Conservation (phyloP, 2,113 vertebrate species). For the Hippocampus mohnikei region DNA sequence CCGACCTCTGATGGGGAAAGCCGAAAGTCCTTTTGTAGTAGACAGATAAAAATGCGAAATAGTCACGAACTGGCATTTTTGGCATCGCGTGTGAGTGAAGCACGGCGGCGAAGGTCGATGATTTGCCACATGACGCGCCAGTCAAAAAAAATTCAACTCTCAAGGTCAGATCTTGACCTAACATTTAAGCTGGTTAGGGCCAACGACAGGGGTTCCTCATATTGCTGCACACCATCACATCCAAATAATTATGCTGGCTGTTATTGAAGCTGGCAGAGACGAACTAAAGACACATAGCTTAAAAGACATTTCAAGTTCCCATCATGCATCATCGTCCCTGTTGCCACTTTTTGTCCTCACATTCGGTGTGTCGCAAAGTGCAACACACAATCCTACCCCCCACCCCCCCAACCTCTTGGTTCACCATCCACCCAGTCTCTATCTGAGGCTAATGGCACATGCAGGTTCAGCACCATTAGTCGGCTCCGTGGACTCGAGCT, state of each 20-base stretch:
- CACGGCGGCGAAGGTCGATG: too few relatives aligned
- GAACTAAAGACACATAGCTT: slow-evolving; percentile 6
- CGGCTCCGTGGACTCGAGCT: slow-evolving; percentile 68
- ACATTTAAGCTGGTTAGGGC: too few relatives aligned
- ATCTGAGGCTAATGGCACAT: slow-evolving; percentile 72
- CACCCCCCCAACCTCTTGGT: neutral
- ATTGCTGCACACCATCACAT: too few relatives aligned
- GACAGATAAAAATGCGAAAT: too few relatives aligned
- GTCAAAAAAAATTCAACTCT: too few relatives aligned
- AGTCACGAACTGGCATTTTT: too few relatives aligned
- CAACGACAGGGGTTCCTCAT: neutral
- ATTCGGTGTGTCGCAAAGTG: neutral
- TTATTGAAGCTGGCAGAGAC: neutral
- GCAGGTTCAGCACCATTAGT: slow-evolving; percentile 71
- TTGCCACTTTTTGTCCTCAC: slow-evolving; percentile 37
- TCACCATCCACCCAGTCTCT: slow-evolving; percentile 33
- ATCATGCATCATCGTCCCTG: slow-evolving; percentile 31
- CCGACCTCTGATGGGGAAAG: too few relatives aligned
- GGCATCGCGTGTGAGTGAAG: too few relatives aligned
- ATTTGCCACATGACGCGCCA: too few relatives aligned
- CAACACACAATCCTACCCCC: neutral
- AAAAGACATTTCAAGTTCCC: slow-evolving; percentile 44
- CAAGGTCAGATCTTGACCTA: too few relatives aligned
- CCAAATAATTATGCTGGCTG: neutral
- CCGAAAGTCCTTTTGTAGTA: too few relatives aligned